Conservation (phyloP, 2,888 invertebrate species). For the Eilema griseolum region DNA sequence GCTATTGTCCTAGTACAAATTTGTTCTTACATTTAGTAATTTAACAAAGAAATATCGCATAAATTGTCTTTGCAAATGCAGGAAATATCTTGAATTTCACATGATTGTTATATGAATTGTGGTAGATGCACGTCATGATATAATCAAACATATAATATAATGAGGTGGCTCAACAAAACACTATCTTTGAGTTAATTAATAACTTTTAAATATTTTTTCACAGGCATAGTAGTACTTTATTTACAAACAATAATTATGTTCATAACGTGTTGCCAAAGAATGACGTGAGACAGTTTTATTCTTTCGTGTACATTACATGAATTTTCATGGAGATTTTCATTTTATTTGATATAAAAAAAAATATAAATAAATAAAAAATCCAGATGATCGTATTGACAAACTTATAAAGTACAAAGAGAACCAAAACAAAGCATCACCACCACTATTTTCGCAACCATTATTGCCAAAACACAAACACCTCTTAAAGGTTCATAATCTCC, state of each 20-base stretch:
- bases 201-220: background rate
- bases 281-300: background rate
- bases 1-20: slow-evolving; percentile 64
- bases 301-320: background rate
- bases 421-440: background rate
- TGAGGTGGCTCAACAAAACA: slow-evolving; percentile 4
- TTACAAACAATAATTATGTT: background rate
- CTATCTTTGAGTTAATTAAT: slow-evolving; percentile 2
- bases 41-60: slow-evolving; percentile 42
- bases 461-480: slow-evolving; percentile 66
- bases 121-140: slow-evolving; percentile 2
- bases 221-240: background rate
- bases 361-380: background rate
- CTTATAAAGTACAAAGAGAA: slow-evolving; percentile 6
- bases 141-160: background rate
- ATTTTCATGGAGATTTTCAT: background rate
- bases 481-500: slow-evolving; percentile 65
- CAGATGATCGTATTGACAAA: background rate
- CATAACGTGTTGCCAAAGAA: background rate
- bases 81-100: background rate
- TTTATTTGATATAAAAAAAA: background rate
- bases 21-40: slow-evolving; percentile 60
- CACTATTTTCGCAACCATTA: slow-evolving; percentile 36
- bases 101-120: background rate
- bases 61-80: background rate